Base-by-base conservation (phyloP, 2,113 vertebrate genomes). In the Phalacrocorax carbo region DNA sequence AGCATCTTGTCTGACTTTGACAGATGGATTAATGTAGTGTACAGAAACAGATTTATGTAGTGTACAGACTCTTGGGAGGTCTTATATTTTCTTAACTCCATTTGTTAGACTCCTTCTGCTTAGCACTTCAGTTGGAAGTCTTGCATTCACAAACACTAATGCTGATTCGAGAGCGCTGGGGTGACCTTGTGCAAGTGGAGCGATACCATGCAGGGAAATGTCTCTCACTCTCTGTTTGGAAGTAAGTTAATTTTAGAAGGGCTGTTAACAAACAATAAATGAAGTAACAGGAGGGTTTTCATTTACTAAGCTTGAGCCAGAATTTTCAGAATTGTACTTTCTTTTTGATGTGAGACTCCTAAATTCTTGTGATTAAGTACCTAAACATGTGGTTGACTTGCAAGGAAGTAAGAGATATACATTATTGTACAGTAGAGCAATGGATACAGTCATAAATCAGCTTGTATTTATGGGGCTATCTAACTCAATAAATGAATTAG, bases 131-230 rank as follows among this genome's bases (percentile, higher is more conserved):
- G 96, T 98, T 99, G 80, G 99, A 99, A 97, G 99, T 99, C 64
- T 97, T 99, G 65, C 99, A 99, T 98, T 99, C 99, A 34, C 99
- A 99, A 97, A 99, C 99, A 36, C 96, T 99, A 80, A 99, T 99
- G 99, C 98, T 99, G 95, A 98, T 99, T 88, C 98, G 99, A 68
- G 99, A 99, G 97, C 98, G 99, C 44, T 99, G 99, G 99, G 99
- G 99, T n/a, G 99, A 99, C 97, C 98, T 99, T 62, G 99, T 99
- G 88, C 99, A 99, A 95, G 99, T 99, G 94, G 99, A 99, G 97
- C 98, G 99, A 94, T 99, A 99, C 49, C 90, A 99, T 64, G 98
- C 99, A 13, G 99, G 99, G 70, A 99, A 99, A 97, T 99, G 99
- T 96, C 99, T 99, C 94, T 99, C 99, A 0, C 98, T 99, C 44